phyloP scores from a whole-genome alignment of 2,797 vertebrate genomes.

The Monodelphis domestica region DNA sequence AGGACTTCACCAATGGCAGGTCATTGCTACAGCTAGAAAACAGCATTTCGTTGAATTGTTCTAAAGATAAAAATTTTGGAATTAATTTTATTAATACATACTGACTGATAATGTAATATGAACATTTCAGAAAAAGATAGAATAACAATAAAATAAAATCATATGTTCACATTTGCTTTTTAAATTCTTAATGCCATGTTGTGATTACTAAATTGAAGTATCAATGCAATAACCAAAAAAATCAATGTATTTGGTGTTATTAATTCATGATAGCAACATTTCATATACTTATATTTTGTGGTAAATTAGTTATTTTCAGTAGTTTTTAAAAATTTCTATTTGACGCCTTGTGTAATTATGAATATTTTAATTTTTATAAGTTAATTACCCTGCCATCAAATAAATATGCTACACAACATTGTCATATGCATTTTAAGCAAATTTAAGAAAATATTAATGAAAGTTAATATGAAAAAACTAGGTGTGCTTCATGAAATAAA shows the following conservation, averaged over 20 bases:
- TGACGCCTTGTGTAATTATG: conserved; percentile 36
- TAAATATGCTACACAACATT: conserved; percentile 36
- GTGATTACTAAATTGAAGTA: not conserved
- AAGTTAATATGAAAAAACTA: conserved; percentile 39
- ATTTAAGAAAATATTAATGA: conserved; percentile 44
- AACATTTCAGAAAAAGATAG: conserved; percentile 29
- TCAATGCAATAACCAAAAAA: not conserved
- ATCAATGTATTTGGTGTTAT: not conserved
- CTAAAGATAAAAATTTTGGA: not conserved
- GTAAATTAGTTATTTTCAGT: conserved; percentile 1
- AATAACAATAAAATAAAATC: conserved; percentile 43
- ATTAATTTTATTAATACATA: not conserved
- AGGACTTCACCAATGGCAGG: not conserved
- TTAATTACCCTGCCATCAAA: conserved; percentile 39
- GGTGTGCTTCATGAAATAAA: conserved; percentile 30
- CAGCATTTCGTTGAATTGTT: not conserved
- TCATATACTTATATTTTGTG: conserved; percentile 39
- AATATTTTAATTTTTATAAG: conserved; percentile 52
- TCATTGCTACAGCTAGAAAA: not conserved
- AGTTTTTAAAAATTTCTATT: conserved; percentile 43
- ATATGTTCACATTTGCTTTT: conserved; percentile 40
- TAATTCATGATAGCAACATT: conserved; percentile 15
- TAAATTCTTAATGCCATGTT: conserved; percentile 21
- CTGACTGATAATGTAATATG: conserved; percentile 14
- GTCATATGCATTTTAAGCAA: conserved; percentile 3